phyloP scores from a whole-genome alignment of 2,797 vertebrate species.

The Pristis pectinata region DNA sequence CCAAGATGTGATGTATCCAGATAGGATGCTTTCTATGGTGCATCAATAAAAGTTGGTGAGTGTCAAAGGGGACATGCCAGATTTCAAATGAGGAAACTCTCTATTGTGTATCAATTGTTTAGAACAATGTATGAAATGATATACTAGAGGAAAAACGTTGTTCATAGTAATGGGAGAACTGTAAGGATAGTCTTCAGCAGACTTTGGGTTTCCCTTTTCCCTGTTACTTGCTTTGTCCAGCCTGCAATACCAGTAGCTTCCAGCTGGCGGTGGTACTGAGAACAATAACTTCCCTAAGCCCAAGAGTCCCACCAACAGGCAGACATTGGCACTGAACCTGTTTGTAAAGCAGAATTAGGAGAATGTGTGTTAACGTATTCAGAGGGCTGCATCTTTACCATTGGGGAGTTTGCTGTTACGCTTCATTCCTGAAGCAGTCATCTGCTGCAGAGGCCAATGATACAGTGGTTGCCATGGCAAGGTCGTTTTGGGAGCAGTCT shows the following conservation, averaged over 20 bases:
- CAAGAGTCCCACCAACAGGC: not conserved
- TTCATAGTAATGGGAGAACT: not conserved
- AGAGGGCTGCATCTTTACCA: not conserved
- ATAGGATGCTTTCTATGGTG: too few relatives aligned
- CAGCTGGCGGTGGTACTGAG: slow-evolving; percentile 6
- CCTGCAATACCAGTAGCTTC: not conserved
- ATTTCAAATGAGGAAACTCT: not conserved
- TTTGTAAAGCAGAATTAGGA: not conserved
- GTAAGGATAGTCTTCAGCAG: not conserved
- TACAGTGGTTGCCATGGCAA: slow-evolving; percentile 10
- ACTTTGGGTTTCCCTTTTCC: not conserved
- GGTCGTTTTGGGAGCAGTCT: slow-evolving; percentile 16
- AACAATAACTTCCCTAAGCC: not conserved
- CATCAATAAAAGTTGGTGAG: too few relatives aligned
- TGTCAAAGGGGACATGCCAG: too few relatives aligned
- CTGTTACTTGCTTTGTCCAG: not conserved
- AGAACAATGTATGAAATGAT: not conserved
- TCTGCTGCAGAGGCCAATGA: slow-evolving; percentile 28
- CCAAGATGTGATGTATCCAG: too few relatives aligned
- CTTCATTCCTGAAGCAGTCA: slow-evolving; percentile 28
- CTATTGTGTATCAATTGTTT: not conserved
- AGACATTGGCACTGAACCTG: not conserved
- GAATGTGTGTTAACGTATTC: slow-evolving; percentile 1
- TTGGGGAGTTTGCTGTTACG: slow-evolving; percentile 7
- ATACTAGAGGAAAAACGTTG: not conserved